Conservation (phyloP, 2,888 invertebrate genomes). For the Pherbina coryleti region DNA sequence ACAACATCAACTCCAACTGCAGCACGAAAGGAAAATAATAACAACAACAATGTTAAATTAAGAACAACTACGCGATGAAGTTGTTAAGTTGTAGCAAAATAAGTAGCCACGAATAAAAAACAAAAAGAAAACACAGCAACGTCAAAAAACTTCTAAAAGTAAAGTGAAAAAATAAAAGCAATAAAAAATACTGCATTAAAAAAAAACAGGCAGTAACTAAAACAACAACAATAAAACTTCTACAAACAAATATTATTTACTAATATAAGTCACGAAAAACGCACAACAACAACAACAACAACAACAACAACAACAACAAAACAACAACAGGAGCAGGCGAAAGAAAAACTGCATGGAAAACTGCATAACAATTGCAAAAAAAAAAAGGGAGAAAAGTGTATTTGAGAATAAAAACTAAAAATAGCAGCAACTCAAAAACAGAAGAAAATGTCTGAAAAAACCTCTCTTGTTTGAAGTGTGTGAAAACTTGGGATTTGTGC, state of each 20-base stretch:
- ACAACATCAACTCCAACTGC: constrained; percentile 1
- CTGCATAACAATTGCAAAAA: neutral
- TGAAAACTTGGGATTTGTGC: neutral
- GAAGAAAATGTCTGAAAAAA: neutral
- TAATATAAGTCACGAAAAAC: constrained; percentile 26
- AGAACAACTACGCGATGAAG: constrained; percentile 37
- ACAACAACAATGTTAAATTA: constrained; percentile 29
- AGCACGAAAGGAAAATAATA: constrained; percentile 45
- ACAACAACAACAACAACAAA: constrained; percentile 5
- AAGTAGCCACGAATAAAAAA: constrained; percentile 39
- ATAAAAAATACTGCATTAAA: constrained; percentile 16
- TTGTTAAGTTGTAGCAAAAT: constrained; percentile 37
- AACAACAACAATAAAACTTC: constrained; percentile 13
- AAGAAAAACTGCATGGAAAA: constrained; percentile 15
- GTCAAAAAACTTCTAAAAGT: constrained; percentile 11
- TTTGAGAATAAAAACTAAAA: neutral
- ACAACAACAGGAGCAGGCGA: neutral
- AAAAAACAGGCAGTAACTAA: constrained; percentile 21
- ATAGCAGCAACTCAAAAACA: neutral
- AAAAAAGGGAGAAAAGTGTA: neutral
- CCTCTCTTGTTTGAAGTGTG: neutral
- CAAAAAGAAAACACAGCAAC: neutral
- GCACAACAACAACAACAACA: neutral
- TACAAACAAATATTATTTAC: constrained; percentile 23
- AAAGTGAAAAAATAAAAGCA: constrained; percentile 25